phyloP scores from a whole-genome alignment of 92 coral and sea anemone species.

The Parazoanthus swiftii region DNA sequence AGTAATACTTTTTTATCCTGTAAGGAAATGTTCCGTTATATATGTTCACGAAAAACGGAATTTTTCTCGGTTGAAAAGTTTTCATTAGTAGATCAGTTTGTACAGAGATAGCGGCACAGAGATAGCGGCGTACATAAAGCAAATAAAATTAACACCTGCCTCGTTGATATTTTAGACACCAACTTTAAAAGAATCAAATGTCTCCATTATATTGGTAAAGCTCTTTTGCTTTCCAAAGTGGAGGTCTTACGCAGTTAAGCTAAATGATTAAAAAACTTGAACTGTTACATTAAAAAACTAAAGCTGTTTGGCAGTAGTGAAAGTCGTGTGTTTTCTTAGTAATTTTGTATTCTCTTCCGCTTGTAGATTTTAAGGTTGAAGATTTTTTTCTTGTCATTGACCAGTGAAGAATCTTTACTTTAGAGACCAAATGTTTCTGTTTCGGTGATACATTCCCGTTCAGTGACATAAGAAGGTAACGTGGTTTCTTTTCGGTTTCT shows the following conservation, averaged over 20 bases:
- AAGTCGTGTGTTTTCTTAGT: neutral
- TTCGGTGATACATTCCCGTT: constrained; percentile 21
- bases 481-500: neutral
- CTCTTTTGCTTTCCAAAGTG: too few species aligned
- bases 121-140: neutral
- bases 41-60: neutral
- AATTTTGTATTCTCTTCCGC: neutral
- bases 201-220: neutral
- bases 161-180: neutral
- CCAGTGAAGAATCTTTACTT: neutral
- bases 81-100: neutral
- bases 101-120: neutral
- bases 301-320: neutral
- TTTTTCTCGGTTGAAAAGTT: neutral
- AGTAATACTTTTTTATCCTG: neutral
- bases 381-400: neutral
- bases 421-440: constrained; percentile 35
- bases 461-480: neutral
- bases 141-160: neutral
- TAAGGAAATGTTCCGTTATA: neutral
- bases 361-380: neutral
- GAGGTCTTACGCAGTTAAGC: too few species aligned
- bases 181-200: neutral
- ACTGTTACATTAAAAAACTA: neutral
- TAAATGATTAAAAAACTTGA: too few species aligned